phyloP scores from a whole-genome alignment of 2,797 vertebrate genomes.

The Argya squamiceps region DNA sequence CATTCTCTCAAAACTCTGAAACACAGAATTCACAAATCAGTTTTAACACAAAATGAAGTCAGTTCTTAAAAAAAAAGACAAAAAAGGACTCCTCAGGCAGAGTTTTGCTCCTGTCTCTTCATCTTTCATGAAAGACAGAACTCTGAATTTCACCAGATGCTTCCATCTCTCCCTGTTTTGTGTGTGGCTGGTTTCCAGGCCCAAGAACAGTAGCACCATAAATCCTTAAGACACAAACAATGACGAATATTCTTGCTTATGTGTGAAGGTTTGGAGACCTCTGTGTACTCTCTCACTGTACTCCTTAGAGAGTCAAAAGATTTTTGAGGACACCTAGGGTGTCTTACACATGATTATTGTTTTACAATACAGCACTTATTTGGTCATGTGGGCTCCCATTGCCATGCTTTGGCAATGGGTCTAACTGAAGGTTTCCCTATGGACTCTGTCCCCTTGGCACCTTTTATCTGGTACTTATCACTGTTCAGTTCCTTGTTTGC shows the following conservation, averaged over 20 bases:
- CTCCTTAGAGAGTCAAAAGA: not conserved
- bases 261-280: not conserved
- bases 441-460: not conserved
- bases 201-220: not conserved
- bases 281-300: not conserved
- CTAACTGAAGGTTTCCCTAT: not conserved
- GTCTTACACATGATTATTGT: not conserved
- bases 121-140: not conserved
- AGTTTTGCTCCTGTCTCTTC: not conserved
- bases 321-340: not conserved
- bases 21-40: not conserved
- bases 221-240: not conserved
- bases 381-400: not conserved
- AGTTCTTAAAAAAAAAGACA: not conserved
- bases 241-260: not conserved
- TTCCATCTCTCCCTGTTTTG: not conserved
- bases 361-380: not conserved
- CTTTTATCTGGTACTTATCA: not conserved
- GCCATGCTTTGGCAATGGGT: not conserved
- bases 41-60: not conserved
- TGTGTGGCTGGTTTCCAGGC: not conserved
- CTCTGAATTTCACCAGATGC: not conserved
- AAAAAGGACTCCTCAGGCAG: not conserved
- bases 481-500: not conserved
- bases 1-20: not conserved